Evolutionary conservation across 2,113 vertebrate species (phyloP).

Genomic region (Rhinoptilus africanus): DNA sequence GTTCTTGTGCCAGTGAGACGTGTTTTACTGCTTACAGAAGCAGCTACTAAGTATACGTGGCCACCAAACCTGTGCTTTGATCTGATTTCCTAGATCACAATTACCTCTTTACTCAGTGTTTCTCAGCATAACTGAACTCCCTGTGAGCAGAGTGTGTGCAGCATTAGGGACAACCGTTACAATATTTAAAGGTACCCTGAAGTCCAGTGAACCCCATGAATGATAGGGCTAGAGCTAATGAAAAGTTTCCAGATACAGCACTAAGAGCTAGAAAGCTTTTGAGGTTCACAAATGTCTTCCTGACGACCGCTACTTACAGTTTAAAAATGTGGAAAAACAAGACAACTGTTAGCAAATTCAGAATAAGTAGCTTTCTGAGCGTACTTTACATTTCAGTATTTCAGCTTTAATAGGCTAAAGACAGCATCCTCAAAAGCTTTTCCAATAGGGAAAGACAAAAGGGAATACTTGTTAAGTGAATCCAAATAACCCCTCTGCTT

Average conservation of each 20-base stretch:
- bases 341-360: not conserved
- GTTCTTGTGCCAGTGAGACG: not conserved
- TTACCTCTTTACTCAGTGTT: not conserved
- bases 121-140: not conserved
- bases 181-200: not conserved
- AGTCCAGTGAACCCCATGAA: not conserved
- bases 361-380: not conserved
- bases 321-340: not conserved
- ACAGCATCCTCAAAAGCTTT: not conserved
- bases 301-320: not conserved
- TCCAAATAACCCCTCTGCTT: not conserved
- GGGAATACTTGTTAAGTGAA: not conserved
- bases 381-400: not conserved
- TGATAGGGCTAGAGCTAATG: not conserved
- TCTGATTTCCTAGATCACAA: not conserved
- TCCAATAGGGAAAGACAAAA: not conserved
- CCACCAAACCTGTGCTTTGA: not conserved
- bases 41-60: not conserved
- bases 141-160: not conserved
- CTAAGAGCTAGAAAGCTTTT: not conserved
- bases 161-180: not conserved
- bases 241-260: not conserved
- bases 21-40: not conserved
- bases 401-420: not conserved
- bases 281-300: not conserved